Percentiles rank a stretch among this genome's conserved stretches.
phyloP scores from a whole-genome alignment of 2,113 vertebrate genomes.

The Anguilla japonica region DNA sequence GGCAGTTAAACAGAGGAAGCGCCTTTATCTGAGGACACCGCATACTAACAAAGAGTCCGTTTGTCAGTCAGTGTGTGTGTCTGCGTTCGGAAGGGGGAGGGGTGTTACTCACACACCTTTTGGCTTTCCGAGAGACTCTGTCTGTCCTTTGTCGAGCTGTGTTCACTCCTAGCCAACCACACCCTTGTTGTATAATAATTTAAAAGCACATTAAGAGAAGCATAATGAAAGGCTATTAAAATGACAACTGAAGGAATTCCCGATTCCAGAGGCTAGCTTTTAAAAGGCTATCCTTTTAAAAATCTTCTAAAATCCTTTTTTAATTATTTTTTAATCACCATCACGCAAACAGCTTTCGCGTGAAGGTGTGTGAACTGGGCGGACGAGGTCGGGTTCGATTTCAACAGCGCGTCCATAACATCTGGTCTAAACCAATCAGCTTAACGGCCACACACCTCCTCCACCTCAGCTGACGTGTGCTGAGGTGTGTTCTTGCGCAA shows the following conservation, averaged over 20 bases:
- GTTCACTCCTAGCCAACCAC: background rate
- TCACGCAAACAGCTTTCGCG: too few species aligned
- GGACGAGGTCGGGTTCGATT: too few species aligned
- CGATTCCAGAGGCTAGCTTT: background rate
- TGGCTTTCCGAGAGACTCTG: conserved; percentile 30
- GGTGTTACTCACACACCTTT: conserved; percentile 58
- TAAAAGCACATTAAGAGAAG: background rate
- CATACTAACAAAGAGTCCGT: conserved; percentile 69
- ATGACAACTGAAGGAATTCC: background rate
- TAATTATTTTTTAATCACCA: too few species aligned
- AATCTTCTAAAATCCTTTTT: too few species aligned
- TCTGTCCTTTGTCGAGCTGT: background rate
- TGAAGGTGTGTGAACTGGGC: too few species aligned
- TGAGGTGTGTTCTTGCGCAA: background rate
- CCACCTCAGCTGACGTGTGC: too few species aligned
- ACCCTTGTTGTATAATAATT: background rate
- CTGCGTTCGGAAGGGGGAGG: conserved; percentile 49
- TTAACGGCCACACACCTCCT: too few species aligned
- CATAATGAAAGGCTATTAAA: background rate
- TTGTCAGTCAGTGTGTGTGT: conserved; percentile 64
- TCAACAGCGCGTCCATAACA: too few species aligned
- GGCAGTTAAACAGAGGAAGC: conserved; percentile 71
- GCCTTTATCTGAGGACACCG: conserved; percentile 70
- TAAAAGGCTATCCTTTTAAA: too few species aligned
- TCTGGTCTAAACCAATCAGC: too few species aligned